Evolutionary conservation across 2,888 invertebrate genomes (phyloP), one percentile per base, ranked within the genome.

Genomic region (Petrolisthes cinctipes): DNA sequence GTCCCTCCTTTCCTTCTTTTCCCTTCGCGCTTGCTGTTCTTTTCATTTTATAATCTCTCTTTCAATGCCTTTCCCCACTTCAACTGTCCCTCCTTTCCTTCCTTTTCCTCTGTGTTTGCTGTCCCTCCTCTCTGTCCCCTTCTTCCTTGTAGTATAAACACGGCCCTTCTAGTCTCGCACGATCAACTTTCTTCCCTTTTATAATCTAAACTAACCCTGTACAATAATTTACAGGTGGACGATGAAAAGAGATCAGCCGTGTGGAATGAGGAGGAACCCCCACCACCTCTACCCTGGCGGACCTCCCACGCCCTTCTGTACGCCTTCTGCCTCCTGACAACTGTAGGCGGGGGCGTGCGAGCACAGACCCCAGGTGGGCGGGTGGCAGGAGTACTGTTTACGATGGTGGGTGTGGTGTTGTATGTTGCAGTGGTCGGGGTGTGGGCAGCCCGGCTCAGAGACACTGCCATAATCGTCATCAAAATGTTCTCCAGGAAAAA

Each of bases 241-340:
- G 17, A 56, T 6, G 37, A 56, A 4, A 73, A 71, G 57, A 56
- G 85, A 6, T 14, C 3, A 4, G 53, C 20, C n/a, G 68, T 80
- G 51, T 87, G 85, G 85, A 17, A 17, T 17, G 78, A 68, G 51
- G 86, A 86, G 66, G 81, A 80, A 14, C 86, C 84, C 3, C 88
- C 88, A 0, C 37, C 82, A 4, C 71, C 82, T 4, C n/a, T 88
- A 4, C 84, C 88, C 23, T 90, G 90, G 90, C 83, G 80, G 20
- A 14, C 86, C 5, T 82, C 83, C 61, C 71, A 86, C 54, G 83
- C 86, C 14, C 86, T 86, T 20, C 66, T 90, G 5, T 85, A 90
- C 68, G 78, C 80, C 78, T 90, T 86, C 85, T 83, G 86, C 37
- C 85, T 89, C n/a, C 79, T 89, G 7, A 84, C 90, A 9, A 89